A percentile compares a stretch with the other conserved stretches of the same genome.
These are phyloP conservation scores for Tachina fera DNA, from an alignment of 2,888 invertebrate genomes.

Conservation along the genomic window DNA sequence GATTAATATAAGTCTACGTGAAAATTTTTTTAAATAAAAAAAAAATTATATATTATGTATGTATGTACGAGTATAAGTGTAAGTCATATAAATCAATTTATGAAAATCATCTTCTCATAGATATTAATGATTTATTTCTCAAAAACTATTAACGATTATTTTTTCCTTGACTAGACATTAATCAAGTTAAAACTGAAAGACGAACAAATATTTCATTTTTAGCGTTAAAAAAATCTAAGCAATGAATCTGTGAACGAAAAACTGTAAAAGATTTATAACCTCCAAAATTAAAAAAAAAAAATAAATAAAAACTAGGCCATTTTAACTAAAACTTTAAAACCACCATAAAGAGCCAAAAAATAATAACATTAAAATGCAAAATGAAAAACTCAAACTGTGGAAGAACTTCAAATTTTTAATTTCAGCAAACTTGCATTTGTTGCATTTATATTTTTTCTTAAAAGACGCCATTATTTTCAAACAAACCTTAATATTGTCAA, in stretches of 20 bases:
- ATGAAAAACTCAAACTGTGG: not conserved
- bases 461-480: slow-evolving; percentile 25
- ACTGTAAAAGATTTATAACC: slow-evolving; percentile 49
- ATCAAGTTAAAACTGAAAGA: slow-evolving; percentile 3
- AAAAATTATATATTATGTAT: not conserved
- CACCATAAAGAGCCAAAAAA: not conserved
- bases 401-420: slow-evolving; percentile 30
- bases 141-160: not conserved
- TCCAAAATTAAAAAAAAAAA: slow-evolving; percentile 7
- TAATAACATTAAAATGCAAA: slow-evolving; percentile 9
- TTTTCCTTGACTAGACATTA: slow-evolving; percentile 1
- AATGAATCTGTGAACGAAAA: slow-evolving; percentile 23
- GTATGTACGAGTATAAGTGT: too few relatives aligned
- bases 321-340: not conserved
- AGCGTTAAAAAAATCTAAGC: not conserved
- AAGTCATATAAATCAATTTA: not conserved
- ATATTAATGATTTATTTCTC: slow-evolving; percentile 3
- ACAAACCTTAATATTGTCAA: slow-evolving; percentile 46
- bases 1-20: too few relatives aligned
- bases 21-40: not conserved
- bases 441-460: slow-evolving; percentile 1
- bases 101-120: slow-evolving; percentile 6
- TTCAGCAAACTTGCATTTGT: not conserved
- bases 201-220: slow-evolving; percentile 9
- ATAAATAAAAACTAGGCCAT: slow-evolving; percentile 45